Percentiles rank a stretch among this genome's conserved stretches.
Evolutionary conservation across 1,140 invertebrate species (phyloP).

Genomic region (Zaprionus ornatus): DNA sequence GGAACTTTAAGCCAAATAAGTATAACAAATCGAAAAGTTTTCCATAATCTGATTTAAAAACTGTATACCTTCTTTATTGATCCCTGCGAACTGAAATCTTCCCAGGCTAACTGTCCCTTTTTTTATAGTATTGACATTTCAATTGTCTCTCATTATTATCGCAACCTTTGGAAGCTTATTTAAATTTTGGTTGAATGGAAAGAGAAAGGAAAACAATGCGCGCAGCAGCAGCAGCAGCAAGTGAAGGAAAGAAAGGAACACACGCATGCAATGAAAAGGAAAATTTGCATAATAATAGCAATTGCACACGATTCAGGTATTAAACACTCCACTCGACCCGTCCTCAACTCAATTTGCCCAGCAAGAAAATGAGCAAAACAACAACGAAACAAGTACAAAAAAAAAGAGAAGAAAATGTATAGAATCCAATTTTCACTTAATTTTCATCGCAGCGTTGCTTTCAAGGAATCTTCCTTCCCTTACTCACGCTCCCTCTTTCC

Average conservation of each 20-base stretch:
- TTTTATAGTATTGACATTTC: constrained; percentile 75
- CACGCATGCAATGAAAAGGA: constrained; percentile 72
- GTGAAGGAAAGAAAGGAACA: constrained; percentile 9
- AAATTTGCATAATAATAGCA: constrained; percentile 81
- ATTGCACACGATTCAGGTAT: constrained; percentile 80
- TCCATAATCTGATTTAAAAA: background rate
- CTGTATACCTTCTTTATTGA: background rate
- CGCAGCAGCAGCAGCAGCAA: background rate
- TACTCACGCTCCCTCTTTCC: background rate
- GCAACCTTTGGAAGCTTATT: constrained; percentile 51
- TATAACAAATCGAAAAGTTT: background rate
- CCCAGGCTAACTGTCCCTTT: background rate
- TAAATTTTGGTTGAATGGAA: constrained; percentile 46
- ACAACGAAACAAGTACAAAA: constrained; percentile 5
- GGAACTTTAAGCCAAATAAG: background rate
- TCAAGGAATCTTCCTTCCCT: constrained; percentile 39
- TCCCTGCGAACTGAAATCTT: too few relatives aligned
- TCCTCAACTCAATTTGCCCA: constrained; percentile 55
- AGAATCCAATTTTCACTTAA: constrained; percentile 80
- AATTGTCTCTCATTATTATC: constrained; percentile 70
- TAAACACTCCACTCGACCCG: constrained; percentile 54
- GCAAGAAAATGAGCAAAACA: constrained; percentile 46
- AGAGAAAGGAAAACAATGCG: constrained; percentile 14
- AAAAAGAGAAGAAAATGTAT: constrained; percentile 52
- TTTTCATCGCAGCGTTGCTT: constrained; percentile 62